Conservation (phyloP, 2,797 vertebrate genomes). For the Arrhamphus sclerolepis region DNA sequence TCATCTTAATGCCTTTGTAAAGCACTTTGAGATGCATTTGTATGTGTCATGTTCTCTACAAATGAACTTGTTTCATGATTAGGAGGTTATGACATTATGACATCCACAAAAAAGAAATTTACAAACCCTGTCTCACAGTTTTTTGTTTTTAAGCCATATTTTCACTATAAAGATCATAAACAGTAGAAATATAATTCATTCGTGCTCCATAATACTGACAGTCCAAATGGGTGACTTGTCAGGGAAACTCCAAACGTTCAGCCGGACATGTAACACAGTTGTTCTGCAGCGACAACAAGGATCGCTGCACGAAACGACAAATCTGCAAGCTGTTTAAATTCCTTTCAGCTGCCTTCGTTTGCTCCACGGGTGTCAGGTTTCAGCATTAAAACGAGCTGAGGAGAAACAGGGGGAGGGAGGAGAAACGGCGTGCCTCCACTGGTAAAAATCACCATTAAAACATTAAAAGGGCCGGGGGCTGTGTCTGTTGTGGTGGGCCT, state of each 20-base stretch:
- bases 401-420: neutral
- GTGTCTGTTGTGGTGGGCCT: constrained; percentile 34
- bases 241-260: neutral
- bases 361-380: constrained; percentile 61
- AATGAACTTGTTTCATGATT: too few species aligned
- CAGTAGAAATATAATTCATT: neutral
- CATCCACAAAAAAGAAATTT: too few species aligned
- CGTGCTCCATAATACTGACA: neutral
- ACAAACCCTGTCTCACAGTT: too few species aligned
- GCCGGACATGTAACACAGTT: constrained; percentile 1
- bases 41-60: too few species aligned
- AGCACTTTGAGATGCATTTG: too few species aligned
- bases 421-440: neutral
- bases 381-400: constrained; percentile 31
- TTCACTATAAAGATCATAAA: neutral
- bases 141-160: too few species aligned
- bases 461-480: neutral
- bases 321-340: constrained; percentile 68
- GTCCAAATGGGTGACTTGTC: constrained; percentile 6
- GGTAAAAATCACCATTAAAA: too few species aligned
- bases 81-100: too few species aligned
- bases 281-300: constrained; percentile 5
- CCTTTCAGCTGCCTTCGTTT: constrained; percentile 37
- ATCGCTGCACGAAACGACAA: constrained; percentile 12
- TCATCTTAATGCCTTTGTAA: too few species aligned